A percentile compares a stretch with the other conserved stretches of the same genome.
Conservation (phyloP, 2,113 vertebrate species). For the Myrmecophaga tridactyla region DNA sequence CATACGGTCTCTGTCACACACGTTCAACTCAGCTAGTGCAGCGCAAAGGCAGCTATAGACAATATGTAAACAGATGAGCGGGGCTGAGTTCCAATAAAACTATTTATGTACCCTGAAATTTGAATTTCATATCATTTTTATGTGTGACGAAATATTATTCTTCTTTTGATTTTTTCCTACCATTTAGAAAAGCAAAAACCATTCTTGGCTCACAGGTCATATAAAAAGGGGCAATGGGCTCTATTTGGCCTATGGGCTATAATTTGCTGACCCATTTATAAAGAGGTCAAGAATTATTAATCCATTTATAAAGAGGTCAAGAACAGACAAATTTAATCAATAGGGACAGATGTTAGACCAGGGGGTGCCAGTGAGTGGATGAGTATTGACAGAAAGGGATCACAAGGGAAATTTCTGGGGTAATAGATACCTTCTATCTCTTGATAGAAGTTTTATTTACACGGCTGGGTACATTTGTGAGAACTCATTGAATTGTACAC, state of each 20-base stretch:
- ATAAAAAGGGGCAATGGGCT: background rate
- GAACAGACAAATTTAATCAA: background rate
- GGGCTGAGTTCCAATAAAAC: background rate
- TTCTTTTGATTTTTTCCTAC: conserved; percentile 24
- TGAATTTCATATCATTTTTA: conserved; percentile 44
- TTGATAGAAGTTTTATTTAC: background rate
- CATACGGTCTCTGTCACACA: background rate
- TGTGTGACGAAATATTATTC: conserved; percentile 32
- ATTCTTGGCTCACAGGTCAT: background rate
- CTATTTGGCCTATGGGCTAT: background rate
- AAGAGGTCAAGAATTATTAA: background rate
- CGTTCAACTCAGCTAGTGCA: background rate
- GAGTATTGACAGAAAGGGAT: background rate
- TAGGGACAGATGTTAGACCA: background rate
- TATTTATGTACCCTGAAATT: conserved; percentile 25
- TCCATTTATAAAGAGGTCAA: background rate
- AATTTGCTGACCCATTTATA: background rate
- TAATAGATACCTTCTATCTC: background rate
- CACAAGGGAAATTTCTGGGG: background rate
- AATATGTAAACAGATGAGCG: background rate
- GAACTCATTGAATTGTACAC: background rate
- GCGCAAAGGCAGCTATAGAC: background rate
- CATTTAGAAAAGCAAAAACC: conserved; percentile 21
- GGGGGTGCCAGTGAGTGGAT: background rate
- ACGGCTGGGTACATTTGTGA: background rate